Percentiles rank a stretch among this genome's conserved stretches.
phyloP scores from a whole-genome alignment of 2,888 invertebrate species.

The Dermolepida albohirtum region DNA sequence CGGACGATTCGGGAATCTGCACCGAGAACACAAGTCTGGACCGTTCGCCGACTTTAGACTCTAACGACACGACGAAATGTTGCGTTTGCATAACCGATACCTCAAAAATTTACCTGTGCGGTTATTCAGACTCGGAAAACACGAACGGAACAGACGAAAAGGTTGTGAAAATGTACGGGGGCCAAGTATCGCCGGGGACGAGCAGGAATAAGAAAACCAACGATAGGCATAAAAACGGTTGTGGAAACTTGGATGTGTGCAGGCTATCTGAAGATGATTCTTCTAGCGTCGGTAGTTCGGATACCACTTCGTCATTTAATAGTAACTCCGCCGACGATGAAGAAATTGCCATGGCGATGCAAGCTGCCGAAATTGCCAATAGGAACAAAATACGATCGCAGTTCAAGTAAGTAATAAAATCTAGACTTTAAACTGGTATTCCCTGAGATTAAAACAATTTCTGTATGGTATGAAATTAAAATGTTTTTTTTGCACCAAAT shows the following conservation, averaged over 20 bases:
- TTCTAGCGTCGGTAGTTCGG: conserved; percentile 63
- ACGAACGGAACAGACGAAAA: conserved; percentile 17
- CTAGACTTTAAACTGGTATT: background rate
- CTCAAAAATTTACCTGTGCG: conserved; percentile 24
- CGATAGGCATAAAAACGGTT: conserved; percentile 35
- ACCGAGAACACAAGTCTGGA: conserved; percentile 80
- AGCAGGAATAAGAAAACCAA: conserved; percentile 47
- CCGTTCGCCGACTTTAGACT: conserved; percentile 72
- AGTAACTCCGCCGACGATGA: conserved; percentile 88
- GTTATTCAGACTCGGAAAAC: conserved; percentile 10
- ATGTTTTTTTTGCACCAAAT: too few relatives aligned
- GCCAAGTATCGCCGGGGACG: conserved; percentile 52
- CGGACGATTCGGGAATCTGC: conserved; percentile 77
- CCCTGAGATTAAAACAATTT: too few relatives aligned
- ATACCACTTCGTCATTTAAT: conserved; percentile 78
- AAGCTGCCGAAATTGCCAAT: conserved; percentile 85
- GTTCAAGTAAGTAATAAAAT: conserved; percentile 73
- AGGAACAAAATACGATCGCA: conserved; percentile 83
- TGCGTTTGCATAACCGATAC: conserved; percentile 35
- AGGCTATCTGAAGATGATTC: conserved; percentile 54
- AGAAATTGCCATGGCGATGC: conserved; percentile 86
- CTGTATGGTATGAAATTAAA: too few relatives aligned
- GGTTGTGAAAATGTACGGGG: conserved; percentile 35
- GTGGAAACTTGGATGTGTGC: conserved; percentile 21
- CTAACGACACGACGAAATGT: conserved; percentile 53